phyloP scores from a whole-genome alignment of 2,888 invertebrate species.

The Dasysyrphus albostriatus region DNA sequence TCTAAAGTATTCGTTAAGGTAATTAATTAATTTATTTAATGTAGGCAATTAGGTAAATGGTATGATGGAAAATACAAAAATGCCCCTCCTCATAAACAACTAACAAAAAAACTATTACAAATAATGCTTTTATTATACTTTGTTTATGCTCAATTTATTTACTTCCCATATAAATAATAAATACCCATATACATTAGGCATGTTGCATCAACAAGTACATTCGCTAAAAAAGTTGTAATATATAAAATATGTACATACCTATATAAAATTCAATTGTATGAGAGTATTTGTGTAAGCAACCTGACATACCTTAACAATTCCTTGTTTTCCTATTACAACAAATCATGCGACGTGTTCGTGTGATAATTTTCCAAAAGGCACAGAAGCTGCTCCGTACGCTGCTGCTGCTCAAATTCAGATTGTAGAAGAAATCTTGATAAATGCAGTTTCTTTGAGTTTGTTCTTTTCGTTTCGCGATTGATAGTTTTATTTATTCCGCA shows the following conservation, averaged over 20 bases:
- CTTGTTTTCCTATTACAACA: conserved; percentile 54
- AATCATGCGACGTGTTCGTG: conserved; percentile 65
- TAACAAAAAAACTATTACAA: conserved; percentile 1
- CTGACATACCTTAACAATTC: conserved; percentile 67
- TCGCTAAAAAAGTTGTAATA: conserved; percentile 26
- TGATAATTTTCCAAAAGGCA: conserved; percentile 46
- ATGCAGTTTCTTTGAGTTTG: conserved; percentile 47
- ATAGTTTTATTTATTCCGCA: conserved; percentile 27
- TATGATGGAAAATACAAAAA: not conserved
- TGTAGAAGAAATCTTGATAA: conserved; percentile 29
- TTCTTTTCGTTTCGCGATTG: conserved; percentile 30
- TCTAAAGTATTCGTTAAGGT: no score
- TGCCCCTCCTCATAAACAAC: not conserved
- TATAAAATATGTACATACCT: not conserved
- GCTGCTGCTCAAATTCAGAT: conserved; percentile 4
- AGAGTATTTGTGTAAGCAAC: conserved; percentile 21
- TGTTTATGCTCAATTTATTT: conserved; percentile 27
- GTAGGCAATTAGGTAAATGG: not conserved
- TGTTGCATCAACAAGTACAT: conserved; percentile 41
- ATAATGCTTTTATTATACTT: conserved; percentile 10
- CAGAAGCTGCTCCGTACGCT: conserved; percentile 9
- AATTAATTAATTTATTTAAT: not conserved
- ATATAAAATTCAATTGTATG: conserved; percentile 29
- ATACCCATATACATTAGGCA: conserved; percentile 8
- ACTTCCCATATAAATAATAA: conserved; percentile 21